Conservation (phyloP, 2,113 vertebrate species). For the Acinonyx jubatus region DNA sequence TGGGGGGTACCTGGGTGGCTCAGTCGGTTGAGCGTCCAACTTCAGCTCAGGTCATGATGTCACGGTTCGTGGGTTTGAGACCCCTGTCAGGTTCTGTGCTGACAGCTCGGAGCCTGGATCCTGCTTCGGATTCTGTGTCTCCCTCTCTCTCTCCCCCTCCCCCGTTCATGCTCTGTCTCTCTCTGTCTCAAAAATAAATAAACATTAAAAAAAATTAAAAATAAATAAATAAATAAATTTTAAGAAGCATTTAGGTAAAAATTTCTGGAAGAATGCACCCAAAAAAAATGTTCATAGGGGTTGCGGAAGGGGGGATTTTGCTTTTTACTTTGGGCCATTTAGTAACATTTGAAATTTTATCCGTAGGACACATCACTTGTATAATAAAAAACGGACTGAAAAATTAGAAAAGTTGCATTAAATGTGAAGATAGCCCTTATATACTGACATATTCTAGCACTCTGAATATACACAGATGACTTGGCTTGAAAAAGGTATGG, state of each 20-base stretch:
- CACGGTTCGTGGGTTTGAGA: too few relatives aligned
- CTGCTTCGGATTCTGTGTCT: too few relatives aligned
- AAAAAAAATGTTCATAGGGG: background rate
- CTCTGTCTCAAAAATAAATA: too few relatives aligned
- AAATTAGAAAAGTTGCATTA: background rate
- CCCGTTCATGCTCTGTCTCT: too few relatives aligned
- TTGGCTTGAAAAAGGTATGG: background rate
- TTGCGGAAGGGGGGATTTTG: background rate
- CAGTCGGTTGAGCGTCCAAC: too few relatives aligned
- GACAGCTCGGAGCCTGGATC: too few relatives aligned
- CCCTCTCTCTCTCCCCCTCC: too few relatives aligned
- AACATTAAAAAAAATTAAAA: too few relatives aligned
- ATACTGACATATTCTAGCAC: background rate
- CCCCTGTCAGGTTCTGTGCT: too few relatives aligned
- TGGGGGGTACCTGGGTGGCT: background rate
- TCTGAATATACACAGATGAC: background rate
- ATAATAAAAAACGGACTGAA: background rate
- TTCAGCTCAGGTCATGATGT: too few relatives aligned
- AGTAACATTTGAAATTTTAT: background rate
- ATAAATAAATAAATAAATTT: too few relatives aligned
- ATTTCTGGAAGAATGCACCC: background rate
- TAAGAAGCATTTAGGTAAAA: background rate
- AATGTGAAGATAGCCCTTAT: background rate
- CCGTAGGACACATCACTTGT: background rate
- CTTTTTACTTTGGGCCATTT: background rate